Evolutionary conservation across 2,888 invertebrate genomes (phyloP), one percentile per base, ranked within the genome.

Genomic region (Sericinus montela): DNA sequence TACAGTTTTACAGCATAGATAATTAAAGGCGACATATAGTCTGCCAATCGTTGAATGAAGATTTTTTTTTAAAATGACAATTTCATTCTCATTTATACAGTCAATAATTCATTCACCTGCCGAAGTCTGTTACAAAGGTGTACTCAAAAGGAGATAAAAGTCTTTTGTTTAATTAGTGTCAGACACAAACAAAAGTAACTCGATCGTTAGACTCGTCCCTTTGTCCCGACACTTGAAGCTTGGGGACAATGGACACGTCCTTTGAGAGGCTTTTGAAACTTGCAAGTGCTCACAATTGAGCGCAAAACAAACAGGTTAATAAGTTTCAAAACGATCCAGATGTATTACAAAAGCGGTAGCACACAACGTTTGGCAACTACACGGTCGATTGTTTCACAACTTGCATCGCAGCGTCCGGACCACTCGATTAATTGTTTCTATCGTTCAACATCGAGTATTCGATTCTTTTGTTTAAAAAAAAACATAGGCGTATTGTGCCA

Each of bases 271-370:
- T 75, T 78, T 80, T 72, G 72, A 72, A 75, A 76, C 69, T 69
- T 55, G 54, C 58, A 63, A 72, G 70, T 69, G 69, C 69, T 65
- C 65, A 73, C 75, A 75, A 74, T 76, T 73, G 70, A 75, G 69
- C 69, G 69, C 72, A 75, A 79, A 78, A 82, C 71, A 84, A 86
- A 83, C 81, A 80, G 83, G 82, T 86, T 85, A 85, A 87, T 85
- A 82, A 74, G 79, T 88, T 87, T 85, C 85, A 85, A 87, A 88
- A 85, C 86, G 83, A 82, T 87, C 84, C 86, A 87, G 85, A 87
- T 86, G 84, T 83, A 81, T 86, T 86, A 85, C 86, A 80, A 83
- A 85, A 86, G 86, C 80, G 77, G 83, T 78, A 82, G 77, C 81
- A 76, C 69, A 81, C 76, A 75, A 81, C 72, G 81, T 87, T 86